phyloP scores from a whole-genome alignment of 2,888 invertebrate species.

The Lissonota sp. region DNA sequence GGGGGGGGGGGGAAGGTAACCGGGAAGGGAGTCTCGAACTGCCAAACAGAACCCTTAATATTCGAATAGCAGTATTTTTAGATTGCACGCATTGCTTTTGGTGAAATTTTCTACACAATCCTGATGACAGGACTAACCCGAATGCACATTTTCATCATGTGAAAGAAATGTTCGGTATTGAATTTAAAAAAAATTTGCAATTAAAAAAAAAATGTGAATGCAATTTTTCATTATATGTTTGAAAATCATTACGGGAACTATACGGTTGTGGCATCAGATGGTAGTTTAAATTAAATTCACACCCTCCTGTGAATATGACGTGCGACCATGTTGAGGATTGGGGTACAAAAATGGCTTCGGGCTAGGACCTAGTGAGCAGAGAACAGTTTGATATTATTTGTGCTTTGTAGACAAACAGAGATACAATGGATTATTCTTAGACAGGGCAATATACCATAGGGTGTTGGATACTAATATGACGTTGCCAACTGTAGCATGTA shows the following conservation, averaged over 20 bases:
- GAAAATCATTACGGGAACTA: no score
- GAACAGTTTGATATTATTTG: slow-evolving; percentile 6
- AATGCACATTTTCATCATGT: no score
- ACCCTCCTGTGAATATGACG: slow-evolving; percentile 12
- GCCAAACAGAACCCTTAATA: background rate
- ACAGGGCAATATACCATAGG: slow-evolving; percentile 6
- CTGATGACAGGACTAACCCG: no score
- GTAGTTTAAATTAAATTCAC: slow-evolving; percentile 15
- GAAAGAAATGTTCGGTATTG: no score
- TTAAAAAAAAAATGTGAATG: no score
- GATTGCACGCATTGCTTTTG: no score
- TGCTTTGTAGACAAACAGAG: slow-evolving; percentile 3
- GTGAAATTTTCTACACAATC: no score
- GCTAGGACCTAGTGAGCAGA: slow-evolving; percentile 11
- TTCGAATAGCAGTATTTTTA: background rate
- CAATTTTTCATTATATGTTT: no score
- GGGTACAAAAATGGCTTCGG: slow-evolving; percentile 12
- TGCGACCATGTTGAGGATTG: no score
- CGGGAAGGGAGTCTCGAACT: background rate
- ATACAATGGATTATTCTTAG: slow-evolving; percentile 4
- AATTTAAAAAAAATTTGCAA: no score
- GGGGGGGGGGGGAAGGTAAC: background rate
- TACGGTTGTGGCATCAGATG: background rate
- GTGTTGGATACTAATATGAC: slow-evolving; percentile 32
- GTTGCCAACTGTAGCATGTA: slow-evolving; percentile 53